phyloP scores from a whole-genome alignment of 1,140 invertebrate species.

The Drosophila saltans region DNA sequence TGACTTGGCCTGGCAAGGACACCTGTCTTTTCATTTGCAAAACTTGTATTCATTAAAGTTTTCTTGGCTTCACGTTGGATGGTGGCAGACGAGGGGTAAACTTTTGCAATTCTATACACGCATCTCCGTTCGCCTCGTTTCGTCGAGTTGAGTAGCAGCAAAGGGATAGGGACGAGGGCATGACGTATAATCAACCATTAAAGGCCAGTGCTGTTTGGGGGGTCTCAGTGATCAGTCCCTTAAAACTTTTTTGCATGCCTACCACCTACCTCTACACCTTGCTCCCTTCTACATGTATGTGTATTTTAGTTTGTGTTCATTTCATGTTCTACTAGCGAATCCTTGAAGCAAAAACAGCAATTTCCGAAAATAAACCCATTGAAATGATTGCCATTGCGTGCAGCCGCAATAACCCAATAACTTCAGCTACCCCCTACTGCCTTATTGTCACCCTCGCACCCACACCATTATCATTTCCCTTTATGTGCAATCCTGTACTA shows the following conservation, averaged over 20 bases:
- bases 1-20: constrained; percentile 63
- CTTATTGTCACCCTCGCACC: constrained; percentile 12
- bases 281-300: not conserved
- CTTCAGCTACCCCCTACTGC: constrained; percentile 3
- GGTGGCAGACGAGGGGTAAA: constrained; percentile 58
- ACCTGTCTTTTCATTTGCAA: constrained; percentile 67
- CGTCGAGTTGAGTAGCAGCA: constrained; percentile 9
- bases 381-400: constrained; percentile 67
- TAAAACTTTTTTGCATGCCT: constrained; percentile 9
- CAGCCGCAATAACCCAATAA: constrained; percentile 39
- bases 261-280: not conserved
- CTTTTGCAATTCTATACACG: constrained; percentile 43
- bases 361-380: constrained; percentile 75
- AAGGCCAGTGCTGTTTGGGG: not conserved
- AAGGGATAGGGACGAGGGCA: not conserved
- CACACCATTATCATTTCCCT: constrained; percentile 11
- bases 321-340: constrained; percentile 56
- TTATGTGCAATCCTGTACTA: constrained; percentile 25
- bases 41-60: constrained; percentile 81
- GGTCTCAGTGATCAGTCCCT: constrained; percentile 9
- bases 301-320: constrained; percentile 32
- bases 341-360: constrained; percentile 73
- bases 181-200: constrained; percentile 45
- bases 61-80: constrained; percentile 44
- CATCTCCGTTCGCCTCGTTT: constrained; percentile 23